These are phyloP conservation scores for Cryptosula pallasiana DNA, from an alignment of 2,888 invertebrate genomes.

Conservation along the genomic window DNA sequence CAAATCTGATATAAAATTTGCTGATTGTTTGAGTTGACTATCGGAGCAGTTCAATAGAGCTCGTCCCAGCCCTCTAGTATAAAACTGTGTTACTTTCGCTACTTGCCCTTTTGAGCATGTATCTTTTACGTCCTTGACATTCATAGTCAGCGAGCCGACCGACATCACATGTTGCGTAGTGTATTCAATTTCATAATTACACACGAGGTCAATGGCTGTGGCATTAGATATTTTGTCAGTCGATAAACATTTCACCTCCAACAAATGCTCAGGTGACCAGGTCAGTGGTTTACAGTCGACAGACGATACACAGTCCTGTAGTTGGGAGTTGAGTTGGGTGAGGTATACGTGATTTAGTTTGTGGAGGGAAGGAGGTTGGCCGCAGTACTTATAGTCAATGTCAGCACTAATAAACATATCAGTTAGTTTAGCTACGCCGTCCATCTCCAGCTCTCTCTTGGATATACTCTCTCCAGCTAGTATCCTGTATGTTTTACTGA, in stretches of 20 bases:
- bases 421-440: background rate
- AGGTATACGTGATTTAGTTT: background rate
- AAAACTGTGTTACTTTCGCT: background rate
- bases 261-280: background rate
- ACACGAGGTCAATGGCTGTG: background rate
- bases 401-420: background rate
- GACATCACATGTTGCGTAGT: background rate
- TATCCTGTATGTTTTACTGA: background rate
- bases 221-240: background rate
- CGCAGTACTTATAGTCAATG: slow-evolving; percentile 4
- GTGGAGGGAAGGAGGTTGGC: background rate
- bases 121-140: background rate
- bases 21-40: background rate
- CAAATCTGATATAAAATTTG: background rate
- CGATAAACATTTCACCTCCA: background rate
- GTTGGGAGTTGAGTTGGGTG: background rate
- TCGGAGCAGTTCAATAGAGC: background rate
- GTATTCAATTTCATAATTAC: background rate
- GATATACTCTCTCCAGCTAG: background rate
- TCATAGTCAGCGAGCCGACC: background rate
- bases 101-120: background rate
- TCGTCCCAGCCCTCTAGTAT: background rate
- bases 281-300: background rate
- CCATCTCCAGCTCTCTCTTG: background rate
- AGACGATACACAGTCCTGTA: background rate